A percentile compares a stretch with the other conserved stretches of the same genome.
Conservation (phyloP, 2,113 vertebrate genomes). For the Reinhardtius hippoglossoides region DNA sequence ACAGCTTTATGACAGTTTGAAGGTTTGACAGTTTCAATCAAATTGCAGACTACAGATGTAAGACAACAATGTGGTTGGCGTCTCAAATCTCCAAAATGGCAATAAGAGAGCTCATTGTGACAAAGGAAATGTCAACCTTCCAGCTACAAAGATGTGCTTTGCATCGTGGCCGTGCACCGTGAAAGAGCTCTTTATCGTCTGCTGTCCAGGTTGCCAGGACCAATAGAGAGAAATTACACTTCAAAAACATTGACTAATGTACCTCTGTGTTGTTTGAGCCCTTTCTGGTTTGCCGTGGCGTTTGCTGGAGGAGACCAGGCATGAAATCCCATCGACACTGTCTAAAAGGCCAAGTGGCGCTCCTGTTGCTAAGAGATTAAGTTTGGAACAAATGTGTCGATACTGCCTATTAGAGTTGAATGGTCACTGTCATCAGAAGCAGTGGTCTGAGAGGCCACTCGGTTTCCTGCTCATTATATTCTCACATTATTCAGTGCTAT, state of each 20-base stretch:
- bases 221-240: slow-evolving; percentile 33
- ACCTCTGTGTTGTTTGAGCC: slow-evolving; percentile 36
- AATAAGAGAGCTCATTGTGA: not conserved
- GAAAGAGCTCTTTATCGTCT: slow-evolving; percentile 45
- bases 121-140: not conserved
- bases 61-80: not conserved
- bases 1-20: not conserved
- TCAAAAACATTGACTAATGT: slow-evolving; percentile 51
- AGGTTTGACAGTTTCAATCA: not conserved
- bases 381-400: slow-evolving; percentile 65
- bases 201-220: slow-evolving; percentile 35
- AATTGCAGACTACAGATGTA: not conserved
- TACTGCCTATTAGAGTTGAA: slow-evolving; percentile 77
- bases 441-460: slow-evolving; percentile 44
- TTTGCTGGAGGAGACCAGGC: slow-evolving; percentile 47
- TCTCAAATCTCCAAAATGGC: slow-evolving; percentile 1
- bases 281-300: slow-evolving; percentile 34
- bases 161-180: slow-evolving; percentile 5
- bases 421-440: slow-evolving; percentile 56
- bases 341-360: slow-evolving; percentile 66
- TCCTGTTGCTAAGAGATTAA: slow-evolving; percentile 66
- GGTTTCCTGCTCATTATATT: slow-evolving; percentile 46
- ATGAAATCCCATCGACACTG: slow-evolving; percentile 59
- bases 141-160: slow-evolving; percentile 22
- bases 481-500: slow-evolving; percentile 14